Evolutionary conservation across 1,140 invertebrate species (phyloP).

Genomic region (Drosophila orosa): DNA sequence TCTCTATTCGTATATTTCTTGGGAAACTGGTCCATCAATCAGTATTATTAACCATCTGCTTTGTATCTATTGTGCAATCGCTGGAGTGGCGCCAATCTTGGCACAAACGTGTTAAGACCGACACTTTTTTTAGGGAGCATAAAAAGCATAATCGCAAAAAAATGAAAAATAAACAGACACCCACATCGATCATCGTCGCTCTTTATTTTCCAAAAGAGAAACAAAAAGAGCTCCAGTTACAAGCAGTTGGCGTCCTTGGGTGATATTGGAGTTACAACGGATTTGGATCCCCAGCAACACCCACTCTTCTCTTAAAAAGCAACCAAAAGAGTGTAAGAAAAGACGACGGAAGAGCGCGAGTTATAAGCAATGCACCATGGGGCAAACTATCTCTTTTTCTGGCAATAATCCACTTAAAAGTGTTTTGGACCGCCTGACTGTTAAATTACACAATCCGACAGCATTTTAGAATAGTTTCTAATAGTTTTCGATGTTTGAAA

Average conservation of each 20-base stretch:
- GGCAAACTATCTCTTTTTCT: not conserved
- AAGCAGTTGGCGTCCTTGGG: not conserved
- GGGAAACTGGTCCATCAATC: constrained; percentile 24
- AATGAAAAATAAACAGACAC: not conserved
- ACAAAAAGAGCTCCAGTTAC: not conserved
- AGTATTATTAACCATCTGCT: constrained; percentile 26
- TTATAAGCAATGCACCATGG: not conserved
- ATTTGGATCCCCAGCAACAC: not conserved
- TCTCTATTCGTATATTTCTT: constrained; percentile 3
- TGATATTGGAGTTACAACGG: not conserved
- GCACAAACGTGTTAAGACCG: constrained; percentile 33
- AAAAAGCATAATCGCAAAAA: constrained; percentile 16
- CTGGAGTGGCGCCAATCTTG: constrained; percentile 39
- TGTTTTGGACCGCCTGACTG: too few relatives aligned
- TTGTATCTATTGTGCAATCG: constrained; percentile 35
- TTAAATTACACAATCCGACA: too few relatives aligned
- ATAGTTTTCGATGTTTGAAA: too few relatives aligned
- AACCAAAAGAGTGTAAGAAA: not conserved
- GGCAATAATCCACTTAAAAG: too few relatives aligned
- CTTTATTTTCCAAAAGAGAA: constrained; percentile 2
- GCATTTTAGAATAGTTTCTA: too few relatives aligned
- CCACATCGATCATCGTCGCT: constrained; percentile 3
- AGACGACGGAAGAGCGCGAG: not conserved
- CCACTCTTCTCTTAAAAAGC: constrained; percentile 1
- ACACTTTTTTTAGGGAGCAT: constrained; percentile 30